Evolutionary conservation across 1,140 invertebrate genomes (phyloP), one percentile per base, ranked within the genome.

Genomic region (Drosophila busckii): DNA sequence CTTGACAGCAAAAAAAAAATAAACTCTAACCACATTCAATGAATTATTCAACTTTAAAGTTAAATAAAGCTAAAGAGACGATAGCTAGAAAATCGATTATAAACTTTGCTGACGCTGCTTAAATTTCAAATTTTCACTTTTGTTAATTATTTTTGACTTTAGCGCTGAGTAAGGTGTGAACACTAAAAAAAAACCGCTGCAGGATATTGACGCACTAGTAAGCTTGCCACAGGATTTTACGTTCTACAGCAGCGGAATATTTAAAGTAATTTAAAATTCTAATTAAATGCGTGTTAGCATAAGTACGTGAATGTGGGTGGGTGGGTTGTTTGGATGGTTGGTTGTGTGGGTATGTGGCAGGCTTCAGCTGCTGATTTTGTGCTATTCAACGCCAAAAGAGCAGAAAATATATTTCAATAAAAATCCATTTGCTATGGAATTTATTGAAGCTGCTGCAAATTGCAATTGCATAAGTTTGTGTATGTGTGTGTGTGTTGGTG

Each of bases 351-450:
- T 37, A 16, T 12, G 28, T 25, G 6, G 52, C 13, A 32, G 31
- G 42, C 13, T 34, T 13, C 40, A 25, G 60, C 25, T 60, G 55
- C 46, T 56, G 60, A 66, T 56, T 62, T 61, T 25, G 28, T 23
- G 22, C 38, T 45, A 37, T 44, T 44, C 32, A 60, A 29, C 20
- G 15, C 15, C 46, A 67, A 49, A 50, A 37, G 17, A 50, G 53
- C 29, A 50, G 56, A 55, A 65, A 69, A 80, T 82, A 80, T 73
- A 56, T 82, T 82, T 54, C 75, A 69, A 80, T 80, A 80, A 73
- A 80, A 80, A 55, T 80, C 54, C 58, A 73, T 73, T 80, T 75
- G 25, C 60, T 38, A 40, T 62, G 60, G 52, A 80, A 66, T 70
- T 82, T 82, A 75, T 82, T 62, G 69, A 66, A 66, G 64, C 46